These are phyloP conservation scores for Henicopernis longicauda DNA, from an alignment of 2,113 vertebrate species.

Conservation along the genomic window DNA sequence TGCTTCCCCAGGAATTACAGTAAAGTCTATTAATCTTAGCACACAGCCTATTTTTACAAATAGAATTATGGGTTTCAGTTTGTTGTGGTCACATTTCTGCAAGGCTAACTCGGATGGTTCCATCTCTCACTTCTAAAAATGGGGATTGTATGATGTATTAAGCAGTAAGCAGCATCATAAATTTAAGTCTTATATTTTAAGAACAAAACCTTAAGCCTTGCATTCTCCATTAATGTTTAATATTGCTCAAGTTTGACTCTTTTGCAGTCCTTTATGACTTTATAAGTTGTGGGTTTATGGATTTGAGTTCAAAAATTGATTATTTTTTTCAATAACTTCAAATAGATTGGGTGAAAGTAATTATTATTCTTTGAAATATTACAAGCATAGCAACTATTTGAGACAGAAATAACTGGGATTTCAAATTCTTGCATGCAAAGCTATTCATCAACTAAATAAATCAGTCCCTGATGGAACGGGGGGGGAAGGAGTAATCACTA, in stretches of 20 bases:
- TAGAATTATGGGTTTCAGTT: constrained; percentile 7
- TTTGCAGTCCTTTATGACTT: not conserved
- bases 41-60: constrained; percentile 12
- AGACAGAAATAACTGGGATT: constrained; percentile 7
- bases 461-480: not conserved
- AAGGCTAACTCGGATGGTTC: not conserved
- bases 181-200: constrained; percentile 22
- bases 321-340: not conserved
- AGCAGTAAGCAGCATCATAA: not conserved
- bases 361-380: constrained; percentile 43
- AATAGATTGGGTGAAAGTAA: constrained; percentile 13
- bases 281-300: not conserved
- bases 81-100: constrained; percentile 30
- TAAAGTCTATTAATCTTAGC: not conserved
- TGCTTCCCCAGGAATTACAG: not conserved
- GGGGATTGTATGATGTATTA: not conserved
- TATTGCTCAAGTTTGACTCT: constrained; percentile 7
- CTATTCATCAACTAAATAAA: constrained; percentile 12
- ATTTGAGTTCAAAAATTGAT: not conserved
- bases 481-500: not conserved
- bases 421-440: constrained; percentile 14
- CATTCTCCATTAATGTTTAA: not conserved
- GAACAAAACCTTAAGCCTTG: not conserved
- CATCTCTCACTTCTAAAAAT: constrained; percentile 3
- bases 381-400: not conserved